Conservation (phyloP, 2,113 vertebrate genomes). For the Montifringilla adamsi region DNA sequence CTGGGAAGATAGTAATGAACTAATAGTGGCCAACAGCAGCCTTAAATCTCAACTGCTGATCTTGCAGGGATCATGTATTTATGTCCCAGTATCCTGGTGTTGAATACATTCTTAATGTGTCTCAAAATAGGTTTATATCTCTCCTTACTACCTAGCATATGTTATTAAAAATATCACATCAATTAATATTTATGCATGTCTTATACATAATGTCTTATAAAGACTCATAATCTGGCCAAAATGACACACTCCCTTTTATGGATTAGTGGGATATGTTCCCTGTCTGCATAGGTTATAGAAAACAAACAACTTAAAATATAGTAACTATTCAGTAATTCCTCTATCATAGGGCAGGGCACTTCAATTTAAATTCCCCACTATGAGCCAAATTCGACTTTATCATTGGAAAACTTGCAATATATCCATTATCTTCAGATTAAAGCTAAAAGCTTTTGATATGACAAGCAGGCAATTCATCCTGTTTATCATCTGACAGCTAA, state of each 20-base stretch:
- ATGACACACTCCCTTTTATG: neutral
- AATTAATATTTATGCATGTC: neutral
- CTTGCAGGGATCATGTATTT: neutral
- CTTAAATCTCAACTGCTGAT: neutral
- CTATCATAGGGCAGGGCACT: neutral
- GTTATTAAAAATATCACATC: neutral
- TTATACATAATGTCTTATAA: neutral
- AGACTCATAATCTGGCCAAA: neutral
- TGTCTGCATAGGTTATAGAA: neutral
- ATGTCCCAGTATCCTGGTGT: neutral
- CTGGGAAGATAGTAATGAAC: neutral
- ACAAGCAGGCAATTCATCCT: conserved; percentile 59
- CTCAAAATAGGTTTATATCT: neutral
- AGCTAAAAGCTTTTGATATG: conserved; percentile 66
- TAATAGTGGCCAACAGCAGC: neutral
- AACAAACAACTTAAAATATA: neutral
- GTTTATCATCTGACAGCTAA: conserved; percentile 63
- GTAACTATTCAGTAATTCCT: neutral
- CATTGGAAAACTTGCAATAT: conserved; percentile 16
- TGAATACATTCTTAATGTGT: neutral
- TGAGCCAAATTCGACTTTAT: conserved; percentile 35
- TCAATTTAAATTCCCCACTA: neutral
- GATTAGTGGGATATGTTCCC: neutral
- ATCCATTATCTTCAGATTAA: conserved; percentile 65
- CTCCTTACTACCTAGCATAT: neutral